A percentile compares a stretch with the other conserved stretches of the same genome.
Evolutionary conservation across 2,888 invertebrate genomes (phyloP).

Genomic region (Electrophaes corylata): DNA sequence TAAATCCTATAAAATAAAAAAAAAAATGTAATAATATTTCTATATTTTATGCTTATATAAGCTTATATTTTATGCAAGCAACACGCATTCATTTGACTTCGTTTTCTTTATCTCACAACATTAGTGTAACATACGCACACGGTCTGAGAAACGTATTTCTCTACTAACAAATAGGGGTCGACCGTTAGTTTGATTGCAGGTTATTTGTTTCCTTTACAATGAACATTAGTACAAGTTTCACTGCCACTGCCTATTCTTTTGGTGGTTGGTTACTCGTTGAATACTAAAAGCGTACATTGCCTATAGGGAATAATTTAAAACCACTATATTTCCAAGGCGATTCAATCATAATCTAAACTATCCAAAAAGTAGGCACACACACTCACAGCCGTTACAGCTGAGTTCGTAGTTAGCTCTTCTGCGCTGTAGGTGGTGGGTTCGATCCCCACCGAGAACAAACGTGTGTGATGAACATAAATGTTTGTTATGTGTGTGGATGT

Average conservation of each 20-base stretch:
- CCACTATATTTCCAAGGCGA: no score
- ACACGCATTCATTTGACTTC: conserved; percentile 40
- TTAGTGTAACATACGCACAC: conserved; percentile 57
- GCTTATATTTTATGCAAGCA: conserved; percentile 1
- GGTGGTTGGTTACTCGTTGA: conserved; percentile 42
- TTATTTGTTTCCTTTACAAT: conserved; percentile 82
- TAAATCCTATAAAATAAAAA: no score
- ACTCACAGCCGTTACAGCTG: no score
- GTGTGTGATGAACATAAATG: no score
- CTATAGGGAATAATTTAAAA: background rate
- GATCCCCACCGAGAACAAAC: no score
- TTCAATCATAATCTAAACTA: no score
- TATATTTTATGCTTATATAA: no score
- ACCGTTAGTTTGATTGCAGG: conserved; percentile 80
- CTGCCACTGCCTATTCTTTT: conserved; percentile 53
- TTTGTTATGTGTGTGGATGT: no score
- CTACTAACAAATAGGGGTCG: conserved; percentile 78
- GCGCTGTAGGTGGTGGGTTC: no score
- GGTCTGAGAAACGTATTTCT: conserved; percentile 71
- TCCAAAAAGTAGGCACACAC: no score
- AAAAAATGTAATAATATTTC: no score
- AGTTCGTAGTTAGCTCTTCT: no score
- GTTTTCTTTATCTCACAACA: conserved; percentile 52
- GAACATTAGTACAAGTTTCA: conserved; percentile 71
- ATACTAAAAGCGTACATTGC: conserved; percentile 7